Conservation (phyloP, 2,113 vertebrate species). For the Rhinoptilus africanus region DNA sequence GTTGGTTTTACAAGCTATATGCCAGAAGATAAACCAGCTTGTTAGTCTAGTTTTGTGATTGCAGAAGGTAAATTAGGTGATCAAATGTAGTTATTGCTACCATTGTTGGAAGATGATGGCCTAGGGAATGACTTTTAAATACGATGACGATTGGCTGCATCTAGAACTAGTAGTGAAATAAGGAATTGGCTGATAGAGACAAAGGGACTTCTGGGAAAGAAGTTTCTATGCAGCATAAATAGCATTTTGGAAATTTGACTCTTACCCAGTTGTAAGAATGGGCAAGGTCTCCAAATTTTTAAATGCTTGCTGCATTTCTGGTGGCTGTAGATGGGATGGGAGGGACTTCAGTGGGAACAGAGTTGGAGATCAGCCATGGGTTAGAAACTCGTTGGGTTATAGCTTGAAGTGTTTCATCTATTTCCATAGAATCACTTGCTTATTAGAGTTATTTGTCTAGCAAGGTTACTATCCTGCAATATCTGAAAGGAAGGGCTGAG, state of each 20-base stretch:
- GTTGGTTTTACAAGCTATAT: not conserved
- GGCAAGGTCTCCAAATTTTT: not conserved
- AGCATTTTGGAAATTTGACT: not conserved
- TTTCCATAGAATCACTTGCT: not conserved
- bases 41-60: not conserved
- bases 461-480: not conserved
- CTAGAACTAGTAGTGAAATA: not conserved
- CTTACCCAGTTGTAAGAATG: not conserved
- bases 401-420: not conserved
- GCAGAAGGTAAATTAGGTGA: not conserved
- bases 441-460: not conserved
- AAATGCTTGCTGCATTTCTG: not conserved
- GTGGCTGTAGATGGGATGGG: not conserved
- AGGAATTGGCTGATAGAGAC: not conserved
- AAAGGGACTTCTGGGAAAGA: not conserved
- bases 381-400: not conserved
- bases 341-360: not conserved
- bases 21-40: not conserved
- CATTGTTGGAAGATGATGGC: not conserved
- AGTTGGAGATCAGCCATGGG: not conserved
- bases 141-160: not conserved
- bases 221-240: not conserved
- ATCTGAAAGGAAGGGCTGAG: not conserved
- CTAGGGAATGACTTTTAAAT: not conserved
- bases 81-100: not conserved